Evolutionary conservation across 1,140 invertebrate species (phyloP), one percentile per base, ranked within the genome.

Genomic region (Pantala flavescens): DNA sequence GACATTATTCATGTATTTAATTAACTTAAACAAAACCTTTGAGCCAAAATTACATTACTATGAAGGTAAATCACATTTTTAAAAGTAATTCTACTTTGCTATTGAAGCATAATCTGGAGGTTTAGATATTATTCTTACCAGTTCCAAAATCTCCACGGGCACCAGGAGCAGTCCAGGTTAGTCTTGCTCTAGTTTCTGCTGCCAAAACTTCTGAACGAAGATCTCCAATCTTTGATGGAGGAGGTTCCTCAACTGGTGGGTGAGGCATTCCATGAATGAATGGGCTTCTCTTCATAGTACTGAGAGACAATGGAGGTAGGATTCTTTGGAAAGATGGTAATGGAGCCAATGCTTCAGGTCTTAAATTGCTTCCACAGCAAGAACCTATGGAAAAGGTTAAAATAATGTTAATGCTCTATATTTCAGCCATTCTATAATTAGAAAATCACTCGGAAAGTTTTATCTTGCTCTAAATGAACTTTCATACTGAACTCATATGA

Each of bases 111-210:
- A 36, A 36, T 36, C 9, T 36, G 28, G 28, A 36, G 71, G 76
- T 9, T 36, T 5, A 5, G 28, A 5, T 9, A 79, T 24, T 14
- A 10, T 73, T 42, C 55, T 55, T 23, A 74, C 73, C 73, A n/a
- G 73, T 55, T 43, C 73, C 73, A 0, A 49, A 11, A 23, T 74
- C 73, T 12, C 84, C 81, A 84, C 85, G 77, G 84, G 80, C 76
- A 21, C 81, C 87, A 7, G 86, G 86, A 16, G 86, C 84, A 7
- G 86, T 87, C 86, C 86, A 88, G 0, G 79, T 79, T 0, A 88
- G 78, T 71, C 81, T 77, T 0, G 83, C 84, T 75, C 82, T 83
- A 7, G 77, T 73, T n/a, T 63, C n/a, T 43, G 79, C 78, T 0
- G 80, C 76, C n/a, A 83, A 74, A 3, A 84, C 75, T 70, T 82